Evolutionary conservation across 2,888 invertebrate genomes (phyloP).

Genomic region (Campoplex capitator): DNA sequence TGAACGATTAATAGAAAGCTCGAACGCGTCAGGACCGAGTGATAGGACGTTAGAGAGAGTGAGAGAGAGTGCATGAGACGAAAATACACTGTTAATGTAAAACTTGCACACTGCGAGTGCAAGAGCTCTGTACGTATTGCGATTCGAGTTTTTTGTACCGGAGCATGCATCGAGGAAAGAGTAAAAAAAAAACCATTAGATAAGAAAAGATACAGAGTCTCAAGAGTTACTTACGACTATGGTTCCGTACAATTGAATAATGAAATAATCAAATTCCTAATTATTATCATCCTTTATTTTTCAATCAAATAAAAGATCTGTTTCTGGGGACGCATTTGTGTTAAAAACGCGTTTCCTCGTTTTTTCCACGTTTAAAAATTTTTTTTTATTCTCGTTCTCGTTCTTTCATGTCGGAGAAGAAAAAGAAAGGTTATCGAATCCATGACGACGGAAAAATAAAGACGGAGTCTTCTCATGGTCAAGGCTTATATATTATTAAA

Average conservation of each 20-base stretch:
- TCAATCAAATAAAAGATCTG: slow-evolving; percentile 82
- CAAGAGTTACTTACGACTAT: slow-evolving; percentile 81
- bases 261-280: slow-evolving; percentile 81
- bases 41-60: slow-evolving; percentile 62
- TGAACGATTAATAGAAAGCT: slow-evolving; percentile 28
- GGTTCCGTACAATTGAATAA: slow-evolving; percentile 80
- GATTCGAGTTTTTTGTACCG: slow-evolving; percentile 60
- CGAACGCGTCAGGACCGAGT: slow-evolving; percentile 54
- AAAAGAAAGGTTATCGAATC: slow-evolving; percentile 8
- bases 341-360: slow-evolving; percentile 8
- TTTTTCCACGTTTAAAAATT: slow-evolving; percentile 1
- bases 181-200: slow-evolving; percentile 19
- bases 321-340: slow-evolving; percentile 78
- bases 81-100: slow-evolving; percentile 78
- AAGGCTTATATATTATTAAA: slow-evolving; percentile 67
- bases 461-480: slow-evolving; percentile 22
- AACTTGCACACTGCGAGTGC: slow-evolving; percentile 78
- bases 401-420: slow-evolving; percentile 47
- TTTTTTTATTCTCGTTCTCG: slow-evolving; percentile 1
- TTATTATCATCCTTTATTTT: slow-evolving; percentile 82
- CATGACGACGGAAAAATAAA: background rate
- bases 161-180: slow-evolving; percentile 56
- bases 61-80: slow-evolving; percentile 70
- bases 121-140: slow-evolving; percentile 75
- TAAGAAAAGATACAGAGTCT: slow-evolving; percentile 69